These are phyloP conservation scores for Barnardius zonarius DNA, from an alignment of 2,113 vertebrate species.

Conservation along the genomic window DNA sequence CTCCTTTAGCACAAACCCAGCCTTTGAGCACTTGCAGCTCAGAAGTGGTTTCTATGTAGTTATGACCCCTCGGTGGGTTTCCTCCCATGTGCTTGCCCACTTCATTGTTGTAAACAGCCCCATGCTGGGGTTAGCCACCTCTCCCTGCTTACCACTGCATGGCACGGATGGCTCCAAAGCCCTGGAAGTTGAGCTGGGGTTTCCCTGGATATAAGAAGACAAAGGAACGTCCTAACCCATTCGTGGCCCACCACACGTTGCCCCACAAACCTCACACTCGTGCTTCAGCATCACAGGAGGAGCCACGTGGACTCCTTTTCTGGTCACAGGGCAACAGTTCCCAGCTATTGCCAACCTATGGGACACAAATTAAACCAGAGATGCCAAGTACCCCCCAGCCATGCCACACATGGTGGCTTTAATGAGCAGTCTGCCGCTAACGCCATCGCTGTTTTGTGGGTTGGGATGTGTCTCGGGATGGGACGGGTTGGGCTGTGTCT, in stretches of 20 bases:
- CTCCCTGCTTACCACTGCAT: fast-evolving
- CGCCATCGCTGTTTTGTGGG: not conserved
- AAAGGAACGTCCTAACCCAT: not conserved
- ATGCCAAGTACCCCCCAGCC: not conserved
- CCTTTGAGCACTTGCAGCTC: not conserved
- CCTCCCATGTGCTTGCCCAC: not conserved
- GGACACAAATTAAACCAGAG: not conserved
- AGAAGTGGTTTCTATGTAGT: not conserved
- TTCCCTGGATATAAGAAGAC: not conserved
- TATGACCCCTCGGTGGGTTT: not conserved
- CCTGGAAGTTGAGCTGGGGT: not conserved
- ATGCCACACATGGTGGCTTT: not conserved
- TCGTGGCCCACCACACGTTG: not conserved
- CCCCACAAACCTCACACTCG: not conserved
- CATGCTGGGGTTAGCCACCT: not conserved
- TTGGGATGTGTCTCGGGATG: not conserved
- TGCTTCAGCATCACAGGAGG: not conserved
- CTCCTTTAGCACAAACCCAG: not conserved
- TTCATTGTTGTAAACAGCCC: not conserved
- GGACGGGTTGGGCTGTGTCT: not conserved
- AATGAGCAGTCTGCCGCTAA: not conserved
- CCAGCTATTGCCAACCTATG: not conserved
- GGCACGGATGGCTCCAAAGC: fast-evolving
- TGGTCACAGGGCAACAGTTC: too few relatives aligned
- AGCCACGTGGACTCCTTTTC: not conserved